phyloP scores from a whole-genome alignment of 2,888 invertebrate genomes.

The Onthophagus sagittarius region DNA sequence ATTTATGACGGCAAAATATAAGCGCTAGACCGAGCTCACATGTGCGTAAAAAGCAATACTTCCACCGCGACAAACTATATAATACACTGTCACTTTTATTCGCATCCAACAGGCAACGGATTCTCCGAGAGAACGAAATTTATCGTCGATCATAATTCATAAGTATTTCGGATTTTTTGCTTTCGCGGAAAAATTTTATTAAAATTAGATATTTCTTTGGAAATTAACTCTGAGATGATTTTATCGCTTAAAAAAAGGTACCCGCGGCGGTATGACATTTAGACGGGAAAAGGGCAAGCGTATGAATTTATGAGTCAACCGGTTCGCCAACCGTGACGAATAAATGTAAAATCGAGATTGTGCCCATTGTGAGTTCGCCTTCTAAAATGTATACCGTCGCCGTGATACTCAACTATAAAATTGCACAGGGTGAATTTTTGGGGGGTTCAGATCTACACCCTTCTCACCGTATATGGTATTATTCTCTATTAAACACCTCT shows the following conservation, averaged over 20 bases:
- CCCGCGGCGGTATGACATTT: conserved; percentile 29
- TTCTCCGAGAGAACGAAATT: conserved; percentile 6
- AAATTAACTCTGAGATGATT: conserved; percentile 6
- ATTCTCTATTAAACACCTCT: background rate
- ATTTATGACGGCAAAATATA: conserved; percentile 28
- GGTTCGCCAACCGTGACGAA: conserved; percentile 28
- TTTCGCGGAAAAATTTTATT: too few relatives aligned
- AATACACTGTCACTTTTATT: conserved; percentile 27
- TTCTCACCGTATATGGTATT: background rate
- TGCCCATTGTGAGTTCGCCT: conserved; percentile 9
- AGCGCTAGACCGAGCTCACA: conserved; percentile 27
- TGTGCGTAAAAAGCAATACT: conserved; percentile 34
- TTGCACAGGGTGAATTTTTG: background rate
- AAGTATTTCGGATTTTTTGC: background rate
- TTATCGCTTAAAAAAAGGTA: conserved; percentile 25
- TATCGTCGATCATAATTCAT: conserved; percentile 4
- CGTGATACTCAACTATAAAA: background rate
- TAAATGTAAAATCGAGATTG: conserved; percentile 25
- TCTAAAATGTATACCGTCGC: conserved; percentile 19
- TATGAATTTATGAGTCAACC: conserved; percentile 29
- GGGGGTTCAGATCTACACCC: background rate
- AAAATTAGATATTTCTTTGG: background rate
- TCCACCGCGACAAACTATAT: conserved; percentile 32
- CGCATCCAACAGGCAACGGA: conserved; percentile 2
- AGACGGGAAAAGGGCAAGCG: conserved; percentile 28